Evolutionary conservation across 1,140 invertebrate genomes (phyloP).

Genomic region (Zaprionus kolodkinae): DNA sequence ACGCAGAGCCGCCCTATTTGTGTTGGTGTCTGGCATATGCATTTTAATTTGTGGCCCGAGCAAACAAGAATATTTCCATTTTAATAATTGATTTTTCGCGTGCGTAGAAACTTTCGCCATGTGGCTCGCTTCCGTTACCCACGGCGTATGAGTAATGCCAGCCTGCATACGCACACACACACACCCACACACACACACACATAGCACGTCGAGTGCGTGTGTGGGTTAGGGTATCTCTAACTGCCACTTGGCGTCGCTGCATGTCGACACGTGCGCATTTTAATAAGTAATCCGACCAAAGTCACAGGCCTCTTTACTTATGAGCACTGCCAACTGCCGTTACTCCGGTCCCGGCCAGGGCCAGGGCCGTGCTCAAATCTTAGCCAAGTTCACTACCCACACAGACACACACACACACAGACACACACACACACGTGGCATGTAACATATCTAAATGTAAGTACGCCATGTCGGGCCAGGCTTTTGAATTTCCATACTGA

Average conservation of each 20-base stretch:
- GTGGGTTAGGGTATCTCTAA: slow-evolving; percentile 54
- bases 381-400: slow-evolving; percentile 39
- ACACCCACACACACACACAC: slow-evolving; percentile 62
- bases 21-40: slow-evolving; percentile 60
- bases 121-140: background rate
- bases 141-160: slow-evolving; percentile 60
- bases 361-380: slow-evolving; percentile 44
- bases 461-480: background rate
- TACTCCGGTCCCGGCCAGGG: background rate
- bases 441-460: slow-evolving; percentile 10
- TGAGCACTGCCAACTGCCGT: slow-evolving; percentile 21
- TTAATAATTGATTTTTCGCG: slow-evolving; percentile 82
- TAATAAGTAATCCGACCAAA: slow-evolving; percentile 61
- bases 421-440: background rate
- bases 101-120: slow-evolving; percentile 55
- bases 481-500: slow-evolving; percentile 15
- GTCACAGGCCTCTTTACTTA: slow-evolving; percentile 43
- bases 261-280: slow-evolving; percentile 75
- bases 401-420: background rate
- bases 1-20: slow-evolving; percentile 28
- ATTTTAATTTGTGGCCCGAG: slow-evolving; percentile 52
- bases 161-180: slow-evolving; percentile 56
- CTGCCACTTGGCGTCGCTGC: slow-evolving; percentile 71
- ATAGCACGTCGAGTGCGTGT: slow-evolving; percentile 3
- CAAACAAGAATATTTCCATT: slow-evolving; percentile 67